A percentile compares a stretch with the other conserved stretches of the same genome.
Evolutionary conservation across 2,797 vertebrate genomes (phyloP).

Genomic region (Gymnopithys bicolor): DNA sequence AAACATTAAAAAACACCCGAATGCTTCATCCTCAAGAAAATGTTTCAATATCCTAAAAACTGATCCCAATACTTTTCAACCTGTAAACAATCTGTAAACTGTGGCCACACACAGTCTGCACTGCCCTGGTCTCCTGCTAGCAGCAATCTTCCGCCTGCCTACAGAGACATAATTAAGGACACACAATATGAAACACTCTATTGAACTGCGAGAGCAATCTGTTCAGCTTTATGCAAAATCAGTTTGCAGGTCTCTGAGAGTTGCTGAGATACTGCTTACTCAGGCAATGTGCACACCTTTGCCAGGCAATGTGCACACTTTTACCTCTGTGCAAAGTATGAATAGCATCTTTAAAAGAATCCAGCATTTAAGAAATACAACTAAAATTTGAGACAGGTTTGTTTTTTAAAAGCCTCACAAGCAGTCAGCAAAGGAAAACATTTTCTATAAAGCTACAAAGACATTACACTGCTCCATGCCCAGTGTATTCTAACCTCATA

Average conservation of each 20-base stretch:
- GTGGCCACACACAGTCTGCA: background rate
- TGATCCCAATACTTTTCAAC: background rate
- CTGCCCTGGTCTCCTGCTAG: background rate
- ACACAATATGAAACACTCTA: background rate
- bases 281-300: background rate
- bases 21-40: background rate
- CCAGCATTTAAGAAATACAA: background rate
- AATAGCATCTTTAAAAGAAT: background rate
- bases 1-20: background rate
- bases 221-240: background rate
- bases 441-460: background rate
- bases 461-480: background rate
- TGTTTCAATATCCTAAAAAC: background rate
- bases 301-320: background rate
- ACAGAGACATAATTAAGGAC: constrained; percentile 32
- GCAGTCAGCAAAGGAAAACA: background rate
- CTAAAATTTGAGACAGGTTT: background rate
- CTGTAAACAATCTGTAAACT: background rate
- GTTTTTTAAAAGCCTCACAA: background rate
- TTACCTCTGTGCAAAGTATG: background rate
- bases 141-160: background rate
- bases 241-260: background rate
- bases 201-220: constrained; percentile 1
- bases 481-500: background rate
- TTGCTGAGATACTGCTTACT: background rate